phyloP scores from a whole-genome alignment of 2,888 invertebrate genomes.

The Spialia ferax region DNA sequence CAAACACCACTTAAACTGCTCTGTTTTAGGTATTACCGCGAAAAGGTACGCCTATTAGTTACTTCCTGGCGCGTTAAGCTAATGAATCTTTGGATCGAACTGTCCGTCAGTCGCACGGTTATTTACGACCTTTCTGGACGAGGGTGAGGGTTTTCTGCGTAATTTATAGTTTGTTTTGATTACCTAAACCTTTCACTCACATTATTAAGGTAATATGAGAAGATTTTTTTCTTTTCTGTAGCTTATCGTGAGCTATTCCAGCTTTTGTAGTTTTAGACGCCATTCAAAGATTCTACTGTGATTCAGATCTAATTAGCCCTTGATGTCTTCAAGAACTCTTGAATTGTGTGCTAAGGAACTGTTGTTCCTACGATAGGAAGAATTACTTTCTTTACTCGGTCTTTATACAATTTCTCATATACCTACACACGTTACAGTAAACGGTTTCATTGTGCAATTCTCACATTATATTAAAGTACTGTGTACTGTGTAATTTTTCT shows the following conservation, averaged over 20 bases:
- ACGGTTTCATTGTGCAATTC: too few relatives aligned
- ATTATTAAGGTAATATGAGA: constrained; percentile 17
- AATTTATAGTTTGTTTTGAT: constrained; percentile 39
- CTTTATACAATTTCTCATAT: too few relatives aligned
- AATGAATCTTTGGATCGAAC: constrained; percentile 38
- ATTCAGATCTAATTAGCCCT: too few relatives aligned
- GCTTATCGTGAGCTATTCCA: too few relatives aligned
- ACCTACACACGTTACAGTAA: too few relatives aligned
- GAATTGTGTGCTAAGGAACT: too few relatives aligned
- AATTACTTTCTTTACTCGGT: too few relatives aligned
- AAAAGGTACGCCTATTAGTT: constrained; percentile 18
- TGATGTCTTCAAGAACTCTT: too few relatives aligned
- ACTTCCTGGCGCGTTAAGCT: constrained; percentile 22
- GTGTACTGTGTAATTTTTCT: too few relatives aligned
- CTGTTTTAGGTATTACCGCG: neutral
- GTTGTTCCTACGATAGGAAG: too few relatives aligned
- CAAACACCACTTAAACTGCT: neutral
- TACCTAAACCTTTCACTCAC: constrained; percentile 11
- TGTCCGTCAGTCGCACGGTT: constrained; percentile 29
- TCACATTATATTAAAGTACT: too few relatives aligned
- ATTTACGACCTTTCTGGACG: constrained; percentile 27
- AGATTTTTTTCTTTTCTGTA: neutral
- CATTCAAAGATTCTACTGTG: too few relatives aligned
- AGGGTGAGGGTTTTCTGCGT: constrained; percentile 36
- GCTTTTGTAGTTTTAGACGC: neutral